Conservation (phyloP, 2,888 invertebrate genomes). For the Mactromeris polynyma region DNA sequence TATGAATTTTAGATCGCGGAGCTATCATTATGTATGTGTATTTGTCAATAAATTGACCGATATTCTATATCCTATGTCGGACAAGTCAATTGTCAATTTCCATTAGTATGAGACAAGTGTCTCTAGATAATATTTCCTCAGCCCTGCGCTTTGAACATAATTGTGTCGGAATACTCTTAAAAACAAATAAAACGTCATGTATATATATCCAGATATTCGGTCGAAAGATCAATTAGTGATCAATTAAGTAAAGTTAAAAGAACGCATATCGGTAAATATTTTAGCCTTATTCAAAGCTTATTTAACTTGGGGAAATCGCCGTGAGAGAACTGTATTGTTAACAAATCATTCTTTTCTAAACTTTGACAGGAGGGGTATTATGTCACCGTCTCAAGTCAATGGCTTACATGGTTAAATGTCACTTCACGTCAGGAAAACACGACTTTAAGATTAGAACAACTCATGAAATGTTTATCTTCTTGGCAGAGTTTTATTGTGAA, state of each 20-base stretch:
- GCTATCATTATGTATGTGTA: too few relatives aligned
- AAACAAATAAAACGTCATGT: not conserved
- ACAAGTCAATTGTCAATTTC: too few relatives aligned
- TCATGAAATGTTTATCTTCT: not conserved
- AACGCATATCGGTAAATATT: not conserved
- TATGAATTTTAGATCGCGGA: too few relatives aligned
- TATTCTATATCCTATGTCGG: too few relatives aligned
- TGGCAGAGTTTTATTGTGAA: not conserved
- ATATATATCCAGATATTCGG: not conserved
- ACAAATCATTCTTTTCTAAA: not conserved
- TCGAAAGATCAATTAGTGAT: not conserved
- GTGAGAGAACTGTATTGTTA: not conserved
- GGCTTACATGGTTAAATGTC: not conserved
- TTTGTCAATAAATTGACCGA: too few relatives aligned
- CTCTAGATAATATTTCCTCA: too few relatives aligned
- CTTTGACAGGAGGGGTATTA: not conserved
- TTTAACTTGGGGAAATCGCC: constrained; percentile 3
- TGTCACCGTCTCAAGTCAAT: not conserved
- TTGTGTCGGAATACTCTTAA: too few relatives aligned
- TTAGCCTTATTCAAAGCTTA: not conserved
- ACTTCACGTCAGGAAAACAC: not conserved
- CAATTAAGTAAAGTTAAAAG: not conserved
- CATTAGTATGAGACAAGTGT: too few relatives aligned
- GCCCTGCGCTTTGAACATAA: too few relatives aligned
- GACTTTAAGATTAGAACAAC: not conserved